Conservation (phyloP, 2,888 invertebrate species). For the Autographa gamma region DNA sequence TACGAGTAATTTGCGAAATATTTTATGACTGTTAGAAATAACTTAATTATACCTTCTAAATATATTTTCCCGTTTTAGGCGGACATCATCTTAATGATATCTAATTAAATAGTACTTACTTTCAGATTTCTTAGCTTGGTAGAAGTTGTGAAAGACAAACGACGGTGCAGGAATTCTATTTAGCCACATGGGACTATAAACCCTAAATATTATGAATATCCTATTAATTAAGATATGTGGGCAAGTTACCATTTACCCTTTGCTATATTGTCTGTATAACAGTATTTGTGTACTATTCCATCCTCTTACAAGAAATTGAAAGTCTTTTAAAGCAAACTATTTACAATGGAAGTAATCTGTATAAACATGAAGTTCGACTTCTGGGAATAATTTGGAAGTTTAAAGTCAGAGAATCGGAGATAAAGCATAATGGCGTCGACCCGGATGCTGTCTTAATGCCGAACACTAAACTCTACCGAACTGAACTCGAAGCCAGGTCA, state of each 20-base stretch:
- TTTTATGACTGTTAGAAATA: slow-evolving; percentile 65
- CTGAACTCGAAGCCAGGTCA: slow-evolving; percentile 69
- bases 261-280: too few species aligned
- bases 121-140: background rate
- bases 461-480: slow-evolving; percentile 62
- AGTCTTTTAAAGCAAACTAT: background rate
- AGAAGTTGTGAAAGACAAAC: too few species aligned
- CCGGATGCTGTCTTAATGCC: slow-evolving; percentile 73
- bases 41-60: slow-evolving; percentile 57
- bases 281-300: background rate
- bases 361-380: slow-evolving; percentile 12
- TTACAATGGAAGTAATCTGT: background rate
- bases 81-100: slow-evolving; percentile 20
- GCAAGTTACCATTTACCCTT: too few species aligned
- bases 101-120: background rate
- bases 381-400: slow-evolving; percentile 57
- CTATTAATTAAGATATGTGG: too few species aligned
- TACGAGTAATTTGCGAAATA: slow-evolving; percentile 65
- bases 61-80: slow-evolving; percentile 39
- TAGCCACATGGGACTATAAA: too few species aligned
- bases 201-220: too few species aligned
- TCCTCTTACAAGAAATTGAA: background rate
- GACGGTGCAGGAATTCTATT: too few species aligned
- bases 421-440: slow-evolving; percentile 70
- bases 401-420: slow-evolving; percentile 62